Percentiles rank a stretch among this genome's conserved stretches.
Conservation (phyloP, 2,113 vertebrate species). For the Peromyscus californicus region DNA sequence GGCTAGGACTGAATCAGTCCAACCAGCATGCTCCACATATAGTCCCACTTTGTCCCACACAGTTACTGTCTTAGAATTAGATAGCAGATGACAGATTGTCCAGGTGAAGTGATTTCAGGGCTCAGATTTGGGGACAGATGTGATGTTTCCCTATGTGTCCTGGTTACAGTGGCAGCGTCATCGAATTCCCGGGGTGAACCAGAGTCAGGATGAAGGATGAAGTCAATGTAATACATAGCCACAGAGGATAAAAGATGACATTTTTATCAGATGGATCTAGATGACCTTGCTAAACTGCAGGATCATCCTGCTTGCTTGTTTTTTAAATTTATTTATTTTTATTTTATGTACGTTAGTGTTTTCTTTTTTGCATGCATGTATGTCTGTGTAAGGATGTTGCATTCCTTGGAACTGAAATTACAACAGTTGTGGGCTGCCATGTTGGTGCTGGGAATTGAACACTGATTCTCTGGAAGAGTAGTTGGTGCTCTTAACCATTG, state of each 20-base stretch:
- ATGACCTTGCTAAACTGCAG: not conserved
- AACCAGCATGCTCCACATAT: not conserved
- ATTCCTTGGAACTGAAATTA: not conserved
- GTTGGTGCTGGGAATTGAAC: not conserved
- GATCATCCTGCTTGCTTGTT: not conserved
- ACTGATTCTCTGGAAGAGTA: not conserved
- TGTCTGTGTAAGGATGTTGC: not conserved
- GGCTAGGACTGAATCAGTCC: not conserved
- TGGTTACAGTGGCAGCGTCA: not conserved
- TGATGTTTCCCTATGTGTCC: not conserved
- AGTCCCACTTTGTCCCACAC: not conserved
- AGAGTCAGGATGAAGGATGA: not conserved
- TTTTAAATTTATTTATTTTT: not conserved
- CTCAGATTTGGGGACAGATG: not conserved
- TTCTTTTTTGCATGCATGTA: not conserved
- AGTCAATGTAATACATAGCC: not conserved
- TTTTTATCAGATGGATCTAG: not conserved
- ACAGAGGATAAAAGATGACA: not conserved
- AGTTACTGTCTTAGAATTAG: not conserved
- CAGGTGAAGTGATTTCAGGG: not conserved
- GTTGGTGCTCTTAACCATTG: not conserved
- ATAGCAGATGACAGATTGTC: not conserved
- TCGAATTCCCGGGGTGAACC: not conserved
- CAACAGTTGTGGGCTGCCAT: not conserved
- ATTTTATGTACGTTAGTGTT: not conserved